Conservation (phyloP, 2,797 vertebrate species). For the Kryptolebias ocellatus region DNA sequence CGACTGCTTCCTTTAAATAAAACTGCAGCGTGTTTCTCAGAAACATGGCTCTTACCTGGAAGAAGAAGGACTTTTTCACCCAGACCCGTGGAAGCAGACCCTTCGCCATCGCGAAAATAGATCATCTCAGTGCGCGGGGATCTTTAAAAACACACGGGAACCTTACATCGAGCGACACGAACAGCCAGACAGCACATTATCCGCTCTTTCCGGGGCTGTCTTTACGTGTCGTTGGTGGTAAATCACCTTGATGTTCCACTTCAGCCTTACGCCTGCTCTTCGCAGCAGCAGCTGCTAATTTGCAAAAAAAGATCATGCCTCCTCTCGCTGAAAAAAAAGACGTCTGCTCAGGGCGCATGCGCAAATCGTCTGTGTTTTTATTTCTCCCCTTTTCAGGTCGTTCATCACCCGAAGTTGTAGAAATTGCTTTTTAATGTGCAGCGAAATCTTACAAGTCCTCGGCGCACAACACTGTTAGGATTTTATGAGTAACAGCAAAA, state of each 20-base stretch:
- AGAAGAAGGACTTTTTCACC: conserved; percentile 88
- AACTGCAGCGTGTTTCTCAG: background rate
- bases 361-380: conserved; percentile 11
- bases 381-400: background rate
- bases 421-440: too few relatives aligned
- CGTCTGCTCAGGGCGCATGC: conserved; percentile 60
- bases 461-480: too few relatives aligned
- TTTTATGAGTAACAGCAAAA: too few relatives aligned
- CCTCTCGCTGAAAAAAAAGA: conserved; percentile 24
- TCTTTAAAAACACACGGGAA: conserved; percentile 44
- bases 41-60: conserved; percentile 82
- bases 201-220: background rate
- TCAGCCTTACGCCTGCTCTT: conserved; percentile 40
- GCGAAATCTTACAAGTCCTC: too few relatives aligned
- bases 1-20: background rate
- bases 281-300: conserved; percentile 57
- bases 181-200: too few relatives aligned
- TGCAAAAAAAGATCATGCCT: conserved; percentile 64
- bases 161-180: background rate
- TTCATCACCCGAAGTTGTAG: too few relatives aligned
- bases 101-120: conserved; percentile 90
- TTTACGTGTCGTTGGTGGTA: background rate
- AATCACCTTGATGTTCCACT: conserved; percentile 16
- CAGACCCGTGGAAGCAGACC: conserved; percentile 90
- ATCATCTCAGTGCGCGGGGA: conserved; percentile 86